Evolutionary conservation across 2,888 invertebrate genomes (phyloP).

Genomic region (Leptopilina syphax): DNA sequence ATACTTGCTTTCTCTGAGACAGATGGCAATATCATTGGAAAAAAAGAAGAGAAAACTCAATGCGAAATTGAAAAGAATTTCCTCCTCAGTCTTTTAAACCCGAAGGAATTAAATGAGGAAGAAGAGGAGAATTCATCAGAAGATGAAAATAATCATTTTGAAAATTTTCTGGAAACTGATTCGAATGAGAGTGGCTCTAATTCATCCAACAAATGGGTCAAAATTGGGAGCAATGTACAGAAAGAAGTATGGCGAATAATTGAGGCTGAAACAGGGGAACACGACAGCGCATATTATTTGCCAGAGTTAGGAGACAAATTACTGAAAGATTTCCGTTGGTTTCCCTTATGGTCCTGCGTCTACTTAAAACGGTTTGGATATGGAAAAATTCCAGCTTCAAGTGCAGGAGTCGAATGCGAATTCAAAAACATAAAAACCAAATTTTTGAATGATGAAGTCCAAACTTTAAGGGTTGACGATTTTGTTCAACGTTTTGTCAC

Average conservation of each 20-base stretch:
- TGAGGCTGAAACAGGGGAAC: neutral
- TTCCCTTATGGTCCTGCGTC: neutral
- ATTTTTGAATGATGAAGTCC: neutral
- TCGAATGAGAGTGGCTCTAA: neutral
- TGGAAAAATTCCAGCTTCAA: neutral
- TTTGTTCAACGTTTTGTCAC: neutral
- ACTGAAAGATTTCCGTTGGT: neutral
- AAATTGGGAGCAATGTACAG: neutral
- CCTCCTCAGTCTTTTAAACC: neutral
- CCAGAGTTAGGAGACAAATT: neutral
- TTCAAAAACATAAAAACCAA: neutral
- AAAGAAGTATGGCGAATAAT: neutral
- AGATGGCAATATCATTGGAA: neutral
- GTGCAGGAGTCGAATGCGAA: neutral
- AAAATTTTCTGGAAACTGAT: neutral
- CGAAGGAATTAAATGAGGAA: neutral
- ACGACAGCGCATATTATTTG: neutral
- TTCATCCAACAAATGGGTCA: neutral
- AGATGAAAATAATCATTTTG: neutral
- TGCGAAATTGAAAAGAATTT: neutral
- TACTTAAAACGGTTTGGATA: neutral
- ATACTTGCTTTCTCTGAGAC: neutral
- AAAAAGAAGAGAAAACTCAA: neutral
- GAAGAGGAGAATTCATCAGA: neutral
- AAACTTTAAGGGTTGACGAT: neutral